Base-by-base conservation (phyloP, 2,113 vertebrate species). In the Larimichthys crocea region DNA sequence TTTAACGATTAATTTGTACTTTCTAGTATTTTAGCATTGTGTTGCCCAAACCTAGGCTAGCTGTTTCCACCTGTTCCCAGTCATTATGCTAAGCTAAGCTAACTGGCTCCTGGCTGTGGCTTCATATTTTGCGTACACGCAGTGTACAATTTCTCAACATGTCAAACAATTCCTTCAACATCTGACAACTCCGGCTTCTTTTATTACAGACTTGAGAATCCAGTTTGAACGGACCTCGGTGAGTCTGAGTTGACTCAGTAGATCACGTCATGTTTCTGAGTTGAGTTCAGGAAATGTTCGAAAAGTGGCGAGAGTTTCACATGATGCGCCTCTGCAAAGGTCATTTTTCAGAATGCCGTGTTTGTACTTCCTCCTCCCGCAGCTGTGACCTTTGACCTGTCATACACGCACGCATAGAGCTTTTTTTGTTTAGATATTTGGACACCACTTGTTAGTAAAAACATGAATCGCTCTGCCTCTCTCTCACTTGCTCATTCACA, bases 371-470 rank as follows among this genome's bases (percentile, higher is more conserved):
- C 76, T 88, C 69, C 79, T 82, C 56, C 57, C 56, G 77, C 91
- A 92, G 91, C 92, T 90, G 89, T 89, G 76, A 86, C 84, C 87
- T 90, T 74, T 86, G 67, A 91, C 80, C 84, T 55, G 64, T 15
- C 20, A 31, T 22, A 17, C 78, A 71, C 70, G 76, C 55, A 62
- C 59, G 64, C 69, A 55, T 12, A 46, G 15, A 72, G 44, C 52
- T 29, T 20, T 68, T 68, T 72, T 22, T 62, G 74, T 76, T 65
- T 56, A 62, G 70, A 40, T 80, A 35, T 78, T 85, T 86, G 85
- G 76, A 87, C 61, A 44, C 62, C 74, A 66, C 71, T 83, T 76
- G 80, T 73, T 66, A 75, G 75, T 80, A 22, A 90, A 83, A 86
- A 80, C 85, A 87, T 48, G 70, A 65, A 52, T 29, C 57, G 11